Conservation (phyloP, 2,797 vertebrate species). For the Clarias pachynema region DNA sequence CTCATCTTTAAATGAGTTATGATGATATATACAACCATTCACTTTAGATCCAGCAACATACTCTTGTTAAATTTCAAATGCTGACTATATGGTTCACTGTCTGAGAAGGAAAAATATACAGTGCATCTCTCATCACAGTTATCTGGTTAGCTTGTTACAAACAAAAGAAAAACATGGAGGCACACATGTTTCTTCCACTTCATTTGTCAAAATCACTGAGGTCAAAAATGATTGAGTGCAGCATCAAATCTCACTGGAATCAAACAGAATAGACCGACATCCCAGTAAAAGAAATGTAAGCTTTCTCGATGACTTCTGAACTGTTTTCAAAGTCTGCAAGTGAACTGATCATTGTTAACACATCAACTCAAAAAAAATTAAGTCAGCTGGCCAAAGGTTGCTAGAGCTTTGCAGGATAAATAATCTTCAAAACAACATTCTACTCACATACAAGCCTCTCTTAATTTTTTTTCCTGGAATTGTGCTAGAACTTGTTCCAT, state of each 20-base stretch:
- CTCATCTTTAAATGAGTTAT: not conserved
- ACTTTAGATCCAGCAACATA: not conserved
- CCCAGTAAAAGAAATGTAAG: not conserved
- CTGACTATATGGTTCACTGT: not conserved
- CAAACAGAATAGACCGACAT: not conserved
- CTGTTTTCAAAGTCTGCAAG: not conserved
- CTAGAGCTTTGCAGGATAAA: not conserved
- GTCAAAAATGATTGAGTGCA: not conserved
- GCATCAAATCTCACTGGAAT: not conserved
- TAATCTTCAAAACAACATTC: slow-evolving; percentile 1
- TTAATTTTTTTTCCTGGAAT: not conserved
- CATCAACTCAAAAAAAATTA: not conserved
- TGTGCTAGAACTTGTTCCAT: not conserved
- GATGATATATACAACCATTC: not conserved
- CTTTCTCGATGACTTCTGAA: not conserved
- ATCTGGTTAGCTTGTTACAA: not conserved
- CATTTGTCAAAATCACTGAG: not conserved
- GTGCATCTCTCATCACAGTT: not conserved
- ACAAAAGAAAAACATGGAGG: not conserved
- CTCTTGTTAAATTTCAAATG: not conserved
- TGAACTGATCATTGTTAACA: not conserved
- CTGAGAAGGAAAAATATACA: not conserved
- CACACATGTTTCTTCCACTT: not conserved
- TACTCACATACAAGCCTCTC: not conserved
- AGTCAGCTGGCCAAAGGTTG: not conserved